Conservation (phyloP, 2,888 invertebrate species). For the Ochropleura leucogaster region DNA sequence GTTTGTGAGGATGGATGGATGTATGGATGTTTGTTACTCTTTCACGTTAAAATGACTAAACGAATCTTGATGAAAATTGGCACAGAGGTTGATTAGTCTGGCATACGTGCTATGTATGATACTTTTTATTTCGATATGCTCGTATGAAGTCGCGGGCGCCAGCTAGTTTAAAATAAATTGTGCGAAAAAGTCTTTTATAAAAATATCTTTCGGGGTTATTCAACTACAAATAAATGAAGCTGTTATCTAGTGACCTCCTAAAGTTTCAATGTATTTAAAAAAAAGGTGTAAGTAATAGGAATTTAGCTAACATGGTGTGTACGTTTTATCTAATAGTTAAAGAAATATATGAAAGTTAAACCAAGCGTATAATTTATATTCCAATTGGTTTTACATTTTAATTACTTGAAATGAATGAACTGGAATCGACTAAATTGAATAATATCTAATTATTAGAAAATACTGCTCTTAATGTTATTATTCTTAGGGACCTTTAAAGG, state of each 20-base stretch:
- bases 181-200: conserved; percentile 15
- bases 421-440: neutral
- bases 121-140: too few relatives aligned
- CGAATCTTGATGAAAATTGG: too few relatives aligned
- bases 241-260: conserved; percentile 17
- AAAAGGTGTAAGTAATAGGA: neutral
- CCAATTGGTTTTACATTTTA: conserved; percentile 21
- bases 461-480: neutral
- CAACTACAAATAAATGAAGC: conserved; percentile 13
- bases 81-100: too few relatives aligned
- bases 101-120: too few relatives aligned
- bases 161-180: conserved; percentile 16
- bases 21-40: too few relatives aligned
- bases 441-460: neutral
- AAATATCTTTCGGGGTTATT: conserved; percentile 11
- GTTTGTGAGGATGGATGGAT: too few relatives aligned
- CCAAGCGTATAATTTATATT: conserved; percentile 9
- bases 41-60: too few relatives aligned
- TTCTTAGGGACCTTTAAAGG: neutral
- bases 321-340: conserved; percentile 8
- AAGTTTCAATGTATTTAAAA: conserved; percentile 11
- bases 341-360: conserved; percentile 12
- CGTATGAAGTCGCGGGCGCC: too few relatives aligned
- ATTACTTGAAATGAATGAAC: neutral
- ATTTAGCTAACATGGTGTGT: conserved; percentile 15